Evolutionary conservation across 1,140 invertebrate species (phyloP), one percentile per base, ranked within the genome.

Genomic region (Brachionus sp.): DNA sequence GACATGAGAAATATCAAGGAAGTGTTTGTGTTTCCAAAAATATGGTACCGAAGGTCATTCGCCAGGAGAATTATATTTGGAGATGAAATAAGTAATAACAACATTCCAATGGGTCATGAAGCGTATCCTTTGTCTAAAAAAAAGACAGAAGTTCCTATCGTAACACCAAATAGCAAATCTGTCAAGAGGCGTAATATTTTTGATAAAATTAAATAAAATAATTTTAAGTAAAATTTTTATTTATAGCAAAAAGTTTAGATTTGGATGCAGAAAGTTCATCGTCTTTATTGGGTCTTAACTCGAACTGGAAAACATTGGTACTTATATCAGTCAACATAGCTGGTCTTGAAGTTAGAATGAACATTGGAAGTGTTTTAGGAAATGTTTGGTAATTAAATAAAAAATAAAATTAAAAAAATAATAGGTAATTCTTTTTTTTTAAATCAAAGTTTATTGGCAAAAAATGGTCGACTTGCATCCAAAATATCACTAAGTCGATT

Each of bases 341-440:
- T 4, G 93, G 94, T 85, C 90, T 98, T 25, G 96, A 97, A 88
- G 94, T 98, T 16, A 95, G 97, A 86, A 97, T 98, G 94, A 98
- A 98, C 89, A 98, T 98, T 95, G 95, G 95, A 19, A 98, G 98
- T 87, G 95, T 98, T 0, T 98, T 98, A 94, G 96, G 96, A 23
- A 70, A 77, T 25, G 62, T 84, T 92, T 78, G 75, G 75, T 78
- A 78, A 77, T 23, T 37, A 42, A 37, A 42, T 7, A 5, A 75
- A 35, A 42, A 19, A 42, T 42, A 46, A 77, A 77, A 33, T 9
- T 7, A 39, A 12, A 16, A 13, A n/a, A 50, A 44, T 10, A 10
- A n/a, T 39, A 29, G 5, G 23, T 29, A 29, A 29, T 29, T 12
- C 12, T 9, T 33, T 68, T 77, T 77, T 53, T 29, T 33, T 29